phyloP scores from a whole-genome alignment of 2,113 vertebrate genomes.

The Hoplias malabaricus region DNA sequence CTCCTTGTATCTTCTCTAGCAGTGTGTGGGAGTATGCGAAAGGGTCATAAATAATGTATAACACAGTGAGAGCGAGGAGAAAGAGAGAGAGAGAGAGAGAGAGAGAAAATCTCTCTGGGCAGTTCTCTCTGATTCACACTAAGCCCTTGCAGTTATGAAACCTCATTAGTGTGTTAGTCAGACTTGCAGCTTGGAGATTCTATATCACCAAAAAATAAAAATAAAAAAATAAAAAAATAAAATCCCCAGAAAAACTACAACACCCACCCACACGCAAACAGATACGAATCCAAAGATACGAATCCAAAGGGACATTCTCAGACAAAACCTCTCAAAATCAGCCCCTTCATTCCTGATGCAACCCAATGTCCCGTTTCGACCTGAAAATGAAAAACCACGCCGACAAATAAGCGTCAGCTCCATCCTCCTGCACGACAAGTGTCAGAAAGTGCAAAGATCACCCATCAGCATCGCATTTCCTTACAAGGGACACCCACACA shows the following conservation, averaged over 20 bases:
- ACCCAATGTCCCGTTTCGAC: background rate
- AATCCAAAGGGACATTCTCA: background rate
- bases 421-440: background rate
- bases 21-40: constrained; percentile 24
- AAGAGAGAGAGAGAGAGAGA: constrained; percentile 6
- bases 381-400: background rate
- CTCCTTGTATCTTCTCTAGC: constrained; percentile 1
- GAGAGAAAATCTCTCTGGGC: background rate
- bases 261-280: constrained; percentile 3
- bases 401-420: background rate
- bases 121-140: constrained; percentile 4
- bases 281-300: background rate
- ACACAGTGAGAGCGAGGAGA: background rate
- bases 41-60: constrained; percentile 44
- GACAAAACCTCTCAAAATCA: constrained; percentile 21
- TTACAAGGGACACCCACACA: background rate
- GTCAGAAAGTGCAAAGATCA: background rate
- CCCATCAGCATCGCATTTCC: background rate
- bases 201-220: too few species aligned
- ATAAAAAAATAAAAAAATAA: background rate
- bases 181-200: background rate
- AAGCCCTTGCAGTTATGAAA: constrained; percentile 6
- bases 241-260: constrained; percentile 27
- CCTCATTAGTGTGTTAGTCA: constrained; percentile 24
- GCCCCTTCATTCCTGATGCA: background rate